These are phyloP conservation scores for Acrocephalus kingi DNA, from an alignment of 2,113 vertebrate genomes.

Conservation along the genomic window DNA sequence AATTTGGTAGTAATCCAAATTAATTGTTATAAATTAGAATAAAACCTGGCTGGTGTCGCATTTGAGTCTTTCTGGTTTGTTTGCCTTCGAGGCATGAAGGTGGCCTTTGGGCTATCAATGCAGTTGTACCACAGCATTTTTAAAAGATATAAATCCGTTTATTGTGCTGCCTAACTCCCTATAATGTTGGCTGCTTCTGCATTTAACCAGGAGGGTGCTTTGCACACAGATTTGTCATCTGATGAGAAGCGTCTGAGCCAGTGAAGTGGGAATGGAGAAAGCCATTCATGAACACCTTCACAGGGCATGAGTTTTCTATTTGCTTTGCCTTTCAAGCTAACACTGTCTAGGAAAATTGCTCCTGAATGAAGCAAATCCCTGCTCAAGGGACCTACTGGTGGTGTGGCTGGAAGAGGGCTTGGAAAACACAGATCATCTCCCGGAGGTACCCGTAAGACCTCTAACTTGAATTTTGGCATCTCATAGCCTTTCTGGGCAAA, in stretches of 20 bases:
- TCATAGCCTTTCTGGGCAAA: neutral
- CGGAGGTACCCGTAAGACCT: neutral
- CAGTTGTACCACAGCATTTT: neutral
- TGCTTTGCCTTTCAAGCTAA: neutral
- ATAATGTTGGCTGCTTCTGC: neutral
- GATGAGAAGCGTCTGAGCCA: fast-evolving
- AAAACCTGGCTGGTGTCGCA: neutral
- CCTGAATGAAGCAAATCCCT: neutral
- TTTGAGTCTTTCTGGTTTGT: neutral
- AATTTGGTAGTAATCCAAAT: neutral
- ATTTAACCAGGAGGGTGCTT: neutral
- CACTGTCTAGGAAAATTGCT: neutral
- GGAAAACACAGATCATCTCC: neutral
- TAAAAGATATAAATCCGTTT: neutral
- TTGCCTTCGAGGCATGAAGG: neutral
- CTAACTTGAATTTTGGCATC: neutral
- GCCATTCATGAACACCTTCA: neutral
- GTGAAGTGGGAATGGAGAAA: neutral
- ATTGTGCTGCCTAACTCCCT: neutral
- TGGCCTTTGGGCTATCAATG: neutral
- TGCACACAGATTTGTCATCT: neutral
- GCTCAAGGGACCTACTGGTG: neutral
- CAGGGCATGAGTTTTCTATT: neutral
- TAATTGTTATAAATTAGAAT: neutral
- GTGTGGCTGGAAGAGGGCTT: neutral